These are phyloP conservation scores for Chloromyia formosa DNA, from an alignment of 2,888 invertebrate species.

Conservation along the genomic window DNA sequence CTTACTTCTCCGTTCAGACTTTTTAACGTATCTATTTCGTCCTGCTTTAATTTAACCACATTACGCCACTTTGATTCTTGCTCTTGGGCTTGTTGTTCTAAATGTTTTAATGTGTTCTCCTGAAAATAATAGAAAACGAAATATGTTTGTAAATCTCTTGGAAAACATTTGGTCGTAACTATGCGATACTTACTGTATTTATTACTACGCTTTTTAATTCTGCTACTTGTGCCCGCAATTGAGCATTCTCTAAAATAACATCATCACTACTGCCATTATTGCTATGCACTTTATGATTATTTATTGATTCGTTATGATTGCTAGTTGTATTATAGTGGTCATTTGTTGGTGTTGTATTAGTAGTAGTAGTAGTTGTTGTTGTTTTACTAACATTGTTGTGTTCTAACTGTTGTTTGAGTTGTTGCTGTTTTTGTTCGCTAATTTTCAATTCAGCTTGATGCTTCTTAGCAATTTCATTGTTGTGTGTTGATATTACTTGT, in stretches of 20 bases:
- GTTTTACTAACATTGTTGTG: constrained; percentile 51
- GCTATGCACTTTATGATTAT: constrained; percentile 52
- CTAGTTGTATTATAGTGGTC: constrained; percentile 52
- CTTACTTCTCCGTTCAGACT: constrained; percentile 59
- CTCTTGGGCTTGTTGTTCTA: constrained; percentile 61
- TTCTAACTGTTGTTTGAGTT: constrained; percentile 43
- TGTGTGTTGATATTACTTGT: constrained; percentile 59
- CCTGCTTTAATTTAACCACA: constrained; percentile 61
- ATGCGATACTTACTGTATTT: constrained; percentile 75
- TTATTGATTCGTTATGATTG: constrained; percentile 52
- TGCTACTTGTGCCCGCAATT: constrained; percentile 71
- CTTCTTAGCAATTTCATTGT: constrained; percentile 52
- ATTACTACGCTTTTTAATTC: constrained; percentile 79
- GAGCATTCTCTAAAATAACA: constrained; percentile 67
- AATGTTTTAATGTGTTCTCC: constrained; percentile 61
- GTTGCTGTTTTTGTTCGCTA: constrained; percentile 47
- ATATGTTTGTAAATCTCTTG: background rate
- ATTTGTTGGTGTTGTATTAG: constrained; percentile 51
- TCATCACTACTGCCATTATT: constrained; percentile 44
- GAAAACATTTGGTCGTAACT: constrained; percentile 27
- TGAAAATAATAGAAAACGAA: constrained; percentile 50
- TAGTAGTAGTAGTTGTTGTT: constrained; percentile 51
- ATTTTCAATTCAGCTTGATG: constrained; percentile 40
- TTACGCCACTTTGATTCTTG: constrained; percentile 63
- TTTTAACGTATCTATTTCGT: constrained; percentile 60